These are phyloP conservation scores for Entomobrya proxima DNA, from an alignment of 2,888 invertebrate species.

Conservation along the genomic window DNA sequence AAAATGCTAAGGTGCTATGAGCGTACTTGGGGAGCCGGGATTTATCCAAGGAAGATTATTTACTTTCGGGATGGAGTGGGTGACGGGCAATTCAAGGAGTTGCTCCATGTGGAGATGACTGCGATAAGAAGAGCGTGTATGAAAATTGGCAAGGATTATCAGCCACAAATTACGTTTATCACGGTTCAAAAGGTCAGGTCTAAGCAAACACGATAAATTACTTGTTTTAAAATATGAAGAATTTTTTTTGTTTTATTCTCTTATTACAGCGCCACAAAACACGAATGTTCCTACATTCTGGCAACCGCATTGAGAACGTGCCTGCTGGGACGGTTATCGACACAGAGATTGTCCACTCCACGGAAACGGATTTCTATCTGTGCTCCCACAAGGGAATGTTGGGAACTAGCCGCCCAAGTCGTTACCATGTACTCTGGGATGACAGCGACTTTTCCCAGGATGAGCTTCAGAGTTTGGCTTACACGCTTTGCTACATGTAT, in stretches of 20 bases:
- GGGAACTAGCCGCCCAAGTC: conserved; percentile 73
- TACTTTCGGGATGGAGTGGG: conserved; percentile 78
- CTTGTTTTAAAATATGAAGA: not conserved
- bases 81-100: conserved; percentile 77
- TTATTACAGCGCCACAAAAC: conserved; percentile 80
- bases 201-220: no score
- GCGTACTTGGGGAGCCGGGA: not conserved
- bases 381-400: conserved; percentile 80
- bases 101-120: conserved; percentile 74
- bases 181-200: conserved; percentile 80
- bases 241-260: not conserved
- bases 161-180: conserved; percentile 81
- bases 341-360: conserved; percentile 79
- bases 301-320: conserved; percentile 79
- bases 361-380: conserved; percentile 79
- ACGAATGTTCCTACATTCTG: conserved; percentile 78
- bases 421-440: conserved; percentile 89
- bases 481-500: conserved; percentile 90
- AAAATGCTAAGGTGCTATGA: conserved; percentile 55
- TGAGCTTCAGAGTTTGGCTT: conserved; percentile 87
- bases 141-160: conserved; percentile 78
- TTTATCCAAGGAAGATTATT: conserved; percentile 76
- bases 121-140: conserved; percentile 79
- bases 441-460: conserved; percentile 85
- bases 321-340: conserved; percentile 79